Evolutionary conservation across 2,797 vertebrate species (phyloP).

Genomic region (Acridotheres tristis): DNA sequence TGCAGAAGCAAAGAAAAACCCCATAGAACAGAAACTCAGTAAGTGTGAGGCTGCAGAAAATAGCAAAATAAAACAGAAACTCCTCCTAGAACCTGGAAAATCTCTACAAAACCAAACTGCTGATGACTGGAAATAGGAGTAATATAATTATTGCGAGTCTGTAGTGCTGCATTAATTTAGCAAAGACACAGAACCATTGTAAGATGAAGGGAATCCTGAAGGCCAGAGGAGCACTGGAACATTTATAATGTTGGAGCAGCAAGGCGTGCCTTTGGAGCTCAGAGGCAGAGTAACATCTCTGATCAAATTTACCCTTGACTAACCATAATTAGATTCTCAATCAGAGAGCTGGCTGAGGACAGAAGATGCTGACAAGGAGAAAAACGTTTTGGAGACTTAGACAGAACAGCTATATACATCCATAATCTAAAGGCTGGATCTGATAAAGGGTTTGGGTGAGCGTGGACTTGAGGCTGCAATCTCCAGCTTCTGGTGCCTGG

Average conservation of each 20-base stretch:
- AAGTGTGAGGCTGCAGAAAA: background rate
- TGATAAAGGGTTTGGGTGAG: background rate
- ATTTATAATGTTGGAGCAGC: background rate
- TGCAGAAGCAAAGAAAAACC: background rate
- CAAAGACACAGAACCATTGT: background rate
- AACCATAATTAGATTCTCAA: background rate
- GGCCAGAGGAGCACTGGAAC: background rate
- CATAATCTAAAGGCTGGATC: background rate
- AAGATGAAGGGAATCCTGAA: background rate
- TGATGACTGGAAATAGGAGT: background rate
- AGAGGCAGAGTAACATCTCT: background rate
- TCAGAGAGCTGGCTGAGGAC: background rate
- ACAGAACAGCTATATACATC: background rate
- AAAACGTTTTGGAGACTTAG: background rate
- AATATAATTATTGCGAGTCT: background rate
- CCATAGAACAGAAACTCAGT: background rate
- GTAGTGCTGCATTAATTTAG: background rate
- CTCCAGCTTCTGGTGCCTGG: background rate
- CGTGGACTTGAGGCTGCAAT: background rate
- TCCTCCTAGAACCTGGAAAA: background rate
- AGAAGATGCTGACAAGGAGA: background rate
- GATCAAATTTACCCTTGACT: background rate
- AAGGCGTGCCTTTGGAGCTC: background rate
- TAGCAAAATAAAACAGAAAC: background rate
- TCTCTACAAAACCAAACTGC: background rate